Evolutionary conservation across 1,140 invertebrate genomes (phyloP).

Genomic region (Formica exsecta): DNA sequence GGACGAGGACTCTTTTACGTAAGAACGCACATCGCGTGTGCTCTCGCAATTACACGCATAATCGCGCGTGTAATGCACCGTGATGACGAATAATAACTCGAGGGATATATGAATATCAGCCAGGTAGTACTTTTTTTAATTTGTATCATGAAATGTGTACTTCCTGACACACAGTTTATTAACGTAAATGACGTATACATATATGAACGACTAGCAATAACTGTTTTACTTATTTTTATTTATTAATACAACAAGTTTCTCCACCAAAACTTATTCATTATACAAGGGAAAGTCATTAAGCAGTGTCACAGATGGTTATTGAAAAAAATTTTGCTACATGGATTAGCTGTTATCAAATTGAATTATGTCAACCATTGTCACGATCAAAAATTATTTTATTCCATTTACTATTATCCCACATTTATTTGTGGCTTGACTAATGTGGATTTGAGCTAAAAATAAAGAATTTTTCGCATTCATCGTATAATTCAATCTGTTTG

Average conservation of each 20-base stretch:
- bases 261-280: no score
- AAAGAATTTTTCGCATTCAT: neutral
- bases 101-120: neutral
- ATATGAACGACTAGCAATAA: neutral
- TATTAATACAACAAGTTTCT: no score
- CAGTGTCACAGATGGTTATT: no score
- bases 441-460: neutral
- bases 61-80: neutral
- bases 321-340: no score
- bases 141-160: neutral
- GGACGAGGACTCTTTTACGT: conserved; percentile 6
- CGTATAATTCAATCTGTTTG: neutral
- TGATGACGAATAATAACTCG: neutral
- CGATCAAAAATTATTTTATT: no score
- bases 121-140: conserved; percentile 8
- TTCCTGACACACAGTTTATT: neutral
- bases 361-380: no score
- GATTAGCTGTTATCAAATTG: no score
- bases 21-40: neutral
- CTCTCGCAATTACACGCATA: neutral
- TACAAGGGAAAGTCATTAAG: no score
- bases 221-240: no score
- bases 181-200: neutral
- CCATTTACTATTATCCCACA: no score
- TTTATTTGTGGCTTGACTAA: no score